These are phyloP conservation scores for Melinaea marsaeus DNA, from an alignment of 2,888 invertebrate species.

Conservation along the genomic window DNA sequence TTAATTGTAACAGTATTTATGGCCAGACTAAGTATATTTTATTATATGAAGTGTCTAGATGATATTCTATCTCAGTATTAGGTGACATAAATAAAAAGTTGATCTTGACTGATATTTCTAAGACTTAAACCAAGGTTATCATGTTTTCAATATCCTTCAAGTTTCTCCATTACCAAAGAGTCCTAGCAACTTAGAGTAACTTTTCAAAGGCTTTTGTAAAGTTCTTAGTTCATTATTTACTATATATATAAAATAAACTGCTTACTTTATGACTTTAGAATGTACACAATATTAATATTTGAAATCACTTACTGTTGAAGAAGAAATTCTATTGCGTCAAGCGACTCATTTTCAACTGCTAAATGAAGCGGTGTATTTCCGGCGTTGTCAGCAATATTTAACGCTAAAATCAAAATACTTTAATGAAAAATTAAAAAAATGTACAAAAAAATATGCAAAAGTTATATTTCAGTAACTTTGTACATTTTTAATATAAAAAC, in stretches of 20 bases:
- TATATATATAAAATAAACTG: too few species aligned
- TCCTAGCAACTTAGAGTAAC: not conserved
- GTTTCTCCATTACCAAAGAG: not conserved
- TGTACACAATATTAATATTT: not conserved
- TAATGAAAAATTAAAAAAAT: constrained; percentile 1
- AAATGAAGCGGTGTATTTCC: constrained; percentile 91
- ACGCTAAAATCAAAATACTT: constrained; percentile 70
- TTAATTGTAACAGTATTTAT: too few species aligned
- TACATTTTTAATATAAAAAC: too few species aligned
- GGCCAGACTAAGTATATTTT: too few species aligned
- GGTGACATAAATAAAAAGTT: too few species aligned
- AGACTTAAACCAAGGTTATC: not conserved
- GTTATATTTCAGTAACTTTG: too few species aligned
- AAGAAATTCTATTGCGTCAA: constrained; percentile 85
- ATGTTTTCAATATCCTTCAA: not conserved
- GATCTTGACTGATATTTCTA: not conserved
- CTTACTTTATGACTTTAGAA: too few species aligned
- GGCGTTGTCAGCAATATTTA: constrained; percentile 82
- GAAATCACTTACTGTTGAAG: constrained; percentile 80
- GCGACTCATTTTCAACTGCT: constrained; percentile 85
- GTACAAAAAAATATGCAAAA: not conserved
- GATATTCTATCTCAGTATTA: too few species aligned
- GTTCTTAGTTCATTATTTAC: not conserved
- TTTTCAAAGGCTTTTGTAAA: not conserved
- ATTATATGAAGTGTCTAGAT: too few species aligned